Evolutionary conservation across 1,140 invertebrate genomes (phyloP).

Genomic region (Drosophila sp.): DNA sequence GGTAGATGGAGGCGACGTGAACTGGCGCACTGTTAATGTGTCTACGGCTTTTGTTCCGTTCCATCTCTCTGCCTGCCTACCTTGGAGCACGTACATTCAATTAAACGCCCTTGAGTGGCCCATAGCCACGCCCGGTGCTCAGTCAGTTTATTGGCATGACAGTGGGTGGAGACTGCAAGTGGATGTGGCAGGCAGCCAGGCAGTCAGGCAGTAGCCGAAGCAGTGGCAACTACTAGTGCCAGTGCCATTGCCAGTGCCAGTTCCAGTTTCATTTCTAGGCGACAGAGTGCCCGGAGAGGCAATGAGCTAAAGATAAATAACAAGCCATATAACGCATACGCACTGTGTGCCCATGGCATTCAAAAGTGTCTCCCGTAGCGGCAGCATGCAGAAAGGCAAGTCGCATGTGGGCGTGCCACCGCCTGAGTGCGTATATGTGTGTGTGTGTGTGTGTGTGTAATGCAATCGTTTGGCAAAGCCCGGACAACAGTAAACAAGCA

Average conservation of each 20-base stretch:
- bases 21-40: slow-evolving; percentile 68
- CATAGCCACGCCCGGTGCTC: slow-evolving; percentile 43
- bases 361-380: slow-evolving; percentile 10
- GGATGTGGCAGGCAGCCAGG: not conserved
- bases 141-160: slow-evolving; percentile 69
- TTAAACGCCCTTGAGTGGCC: slow-evolving; percentile 77
- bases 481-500: slow-evolving; percentile 66
- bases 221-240: not conserved
- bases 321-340: slow-evolving; percentile 79
- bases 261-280: slow-evolving; percentile 10
- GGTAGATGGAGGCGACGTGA: slow-evolving; percentile 9
- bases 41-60: slow-evolving; percentile 65
- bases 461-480: slow-evolving; percentile 49
- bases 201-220: not conserved
- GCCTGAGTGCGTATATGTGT: slow-evolving; percentile 29
- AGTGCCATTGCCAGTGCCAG: slow-evolving; percentile 4
- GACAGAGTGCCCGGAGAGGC: slow-evolving; percentile 23
- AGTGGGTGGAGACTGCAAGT: slow-evolving; percentile 15
- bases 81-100: slow-evolving; percentile 69
- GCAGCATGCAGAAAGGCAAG: slow-evolving; percentile 21
- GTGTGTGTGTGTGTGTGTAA: slow-evolving; percentile 17
- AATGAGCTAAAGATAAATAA: slow-evolving; percentile 79
- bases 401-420: slow-evolving; percentile 17
- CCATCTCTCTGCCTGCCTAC: slow-evolving; percentile 37
- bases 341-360: slow-evolving; percentile 45